Evolutionary conservation across 92 coral and sea anemone species (phyloP).

Genomic region (Zoanthus solanderi): DNA sequence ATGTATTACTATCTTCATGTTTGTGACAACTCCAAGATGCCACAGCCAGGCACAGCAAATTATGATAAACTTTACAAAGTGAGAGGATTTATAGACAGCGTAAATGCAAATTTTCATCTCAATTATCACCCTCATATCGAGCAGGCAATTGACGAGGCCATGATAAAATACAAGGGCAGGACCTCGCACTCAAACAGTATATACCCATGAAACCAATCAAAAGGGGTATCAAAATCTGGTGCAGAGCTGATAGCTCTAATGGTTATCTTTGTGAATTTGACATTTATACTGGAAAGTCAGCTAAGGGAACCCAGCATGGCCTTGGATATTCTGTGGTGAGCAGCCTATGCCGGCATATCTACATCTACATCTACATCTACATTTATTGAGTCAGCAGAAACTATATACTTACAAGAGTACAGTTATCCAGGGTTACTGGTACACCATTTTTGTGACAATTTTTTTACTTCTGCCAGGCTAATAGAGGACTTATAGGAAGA

Average conservation of each 20-base stretch:
- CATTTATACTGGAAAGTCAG: conserved; percentile 34
- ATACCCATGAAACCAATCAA: conserved; percentile 52
- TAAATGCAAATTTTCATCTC: conserved; percentile 23
- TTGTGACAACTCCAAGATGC: conserved; percentile 61
- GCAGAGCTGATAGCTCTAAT: conserved; percentile 44
- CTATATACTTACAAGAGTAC: too few species aligned
- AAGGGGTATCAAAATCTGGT: conserved; percentile 44
- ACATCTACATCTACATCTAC: too few species aligned
- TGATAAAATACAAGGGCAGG: conserved; percentile 43
- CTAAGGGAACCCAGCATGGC: conserved; percentile 26
- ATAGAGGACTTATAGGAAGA: too few species aligned
- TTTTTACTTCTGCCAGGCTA: too few species aligned
- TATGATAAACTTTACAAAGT: conserved; percentile 58
- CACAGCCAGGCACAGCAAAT: conserved; percentile 27
- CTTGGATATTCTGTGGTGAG: conserved; percentile 52
- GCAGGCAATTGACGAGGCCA: conserved; percentile 44
- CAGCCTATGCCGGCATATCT: conserved; percentile 30
- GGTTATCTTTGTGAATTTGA: conserved; percentile 50
- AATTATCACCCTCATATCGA: conserved; percentile 16
- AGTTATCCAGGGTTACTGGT: conserved; percentile 57
- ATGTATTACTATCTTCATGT: conserved; percentile 8
- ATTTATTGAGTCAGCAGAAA: too few species aligned
- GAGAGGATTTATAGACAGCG: conserved; percentile 40
- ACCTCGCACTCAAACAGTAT: conserved; percentile 37
- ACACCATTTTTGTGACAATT: not conserved